phyloP scores from a whole-genome alignment of 1,140 invertebrate genomes.

The fruit fly (Drosophila melanogaster) region Release_6_plus_ISO1_MT NT_037436.4:4307001-4307500 shows the following conservation, averaged over 20 bases:
- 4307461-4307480: constrained; percentile 22
- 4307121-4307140: not conserved
- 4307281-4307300: not conserved
- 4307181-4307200: too few species aligned
- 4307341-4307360: constrained; percentile 54
- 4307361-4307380: constrained; percentile 55
- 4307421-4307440: constrained; percentile 47
- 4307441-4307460: constrained; percentile 4
- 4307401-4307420: constrained; percentile 58
- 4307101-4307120: not conserved
- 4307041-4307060: not conserved
- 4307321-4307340: not conserved
- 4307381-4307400: constrained; percentile 47
- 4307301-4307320: not conserved
- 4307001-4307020: constrained; percentile 4
- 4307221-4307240: not conserved
- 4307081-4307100: too few species aligned
- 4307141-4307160: constrained; percentile 64
- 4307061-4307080: not conserved
- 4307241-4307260: too few species aligned
- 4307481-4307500: constrained; percentile 65
- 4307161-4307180: constrained; percentile 38
- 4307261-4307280: not conserved
- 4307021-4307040: not conserved
- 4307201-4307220: not conserved